Percentiles rank a stretch among this genome's conserved stretches.
phyloP scores from a whole-genome alignment of 2,113 vertebrate genomes.

The Poeciliopsis prolifica region DNA sequence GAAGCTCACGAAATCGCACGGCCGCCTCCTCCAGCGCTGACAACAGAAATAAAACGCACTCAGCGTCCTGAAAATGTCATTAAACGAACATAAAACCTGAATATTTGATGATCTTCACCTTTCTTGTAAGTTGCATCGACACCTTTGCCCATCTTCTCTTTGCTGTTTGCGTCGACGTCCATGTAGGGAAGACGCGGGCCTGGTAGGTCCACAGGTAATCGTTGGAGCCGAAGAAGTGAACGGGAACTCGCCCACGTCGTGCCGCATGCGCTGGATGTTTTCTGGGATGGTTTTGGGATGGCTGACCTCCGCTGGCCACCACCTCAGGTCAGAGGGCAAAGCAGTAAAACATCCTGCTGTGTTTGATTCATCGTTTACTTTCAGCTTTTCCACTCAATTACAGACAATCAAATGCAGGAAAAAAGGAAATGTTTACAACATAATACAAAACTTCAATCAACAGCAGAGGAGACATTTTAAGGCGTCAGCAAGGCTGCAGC shows the following conservation, averaged over 20 bases:
- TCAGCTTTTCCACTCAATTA: not conserved
- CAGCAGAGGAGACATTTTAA: not conserved
- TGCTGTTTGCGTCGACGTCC: conserved; percentile 98
- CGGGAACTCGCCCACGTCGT: conserved; percentile 95
- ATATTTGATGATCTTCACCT: conserved; percentile 71
- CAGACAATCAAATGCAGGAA: not conserved
- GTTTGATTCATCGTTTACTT: not conserved
- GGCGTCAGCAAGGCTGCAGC: no score
- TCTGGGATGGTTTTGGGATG: conserved; percentile 93
- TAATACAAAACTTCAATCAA: not conserved
- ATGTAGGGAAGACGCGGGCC: conserved; percentile 97
- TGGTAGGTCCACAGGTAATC: conserved; percentile 99
- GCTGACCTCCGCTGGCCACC: conserved; percentile 99
- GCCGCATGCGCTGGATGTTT: conserved; percentile 96
- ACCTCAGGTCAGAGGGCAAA: conserved; percentile 74
- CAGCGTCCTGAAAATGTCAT: not conserved
- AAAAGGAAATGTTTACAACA: not conserved
- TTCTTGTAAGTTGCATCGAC: conserved; percentile 95
- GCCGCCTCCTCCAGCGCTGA: conserved; percentile 96
- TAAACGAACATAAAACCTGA: not conserved
- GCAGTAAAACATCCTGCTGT: not conserved
- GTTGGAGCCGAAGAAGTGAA: conserved; percentile 98
- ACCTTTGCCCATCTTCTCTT: conserved; percentile 96
- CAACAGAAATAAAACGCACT: not conserved
- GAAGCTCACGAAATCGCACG: conserved; percentile 91